A percentile compares a stretch with the other conserved stretches of the same genome.
Evolutionary conservation across 2,113 vertebrate genomes (phyloP).

Genomic region (Gnathonemus echidnorhynchus): DNA sequence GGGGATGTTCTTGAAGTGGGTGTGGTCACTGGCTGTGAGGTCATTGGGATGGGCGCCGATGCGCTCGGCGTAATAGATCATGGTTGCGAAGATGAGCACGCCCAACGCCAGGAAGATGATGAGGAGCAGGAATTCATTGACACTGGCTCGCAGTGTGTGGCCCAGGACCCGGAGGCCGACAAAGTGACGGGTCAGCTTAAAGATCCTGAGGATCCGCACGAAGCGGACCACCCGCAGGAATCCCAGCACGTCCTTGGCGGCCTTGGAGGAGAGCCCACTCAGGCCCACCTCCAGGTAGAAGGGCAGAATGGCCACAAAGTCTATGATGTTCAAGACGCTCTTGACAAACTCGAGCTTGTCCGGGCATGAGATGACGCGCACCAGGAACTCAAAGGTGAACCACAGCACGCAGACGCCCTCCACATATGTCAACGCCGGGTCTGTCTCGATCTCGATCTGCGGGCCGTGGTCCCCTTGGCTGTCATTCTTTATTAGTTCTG

Average conservation of each 20-base stretch:
- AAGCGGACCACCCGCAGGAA: conserved; percentile 97
- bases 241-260: conserved; percentile 93
- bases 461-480: conserved; percentile 60
- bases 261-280: conserved; percentile 93
- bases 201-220: conserved; percentile 93
- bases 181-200: conserved; percentile 96
- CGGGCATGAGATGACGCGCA: conserved; percentile 87
- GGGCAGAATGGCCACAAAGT: conserved; percentile 94
- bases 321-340: conserved; percentile 93
- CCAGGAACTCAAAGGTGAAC: conserved; percentile 97
- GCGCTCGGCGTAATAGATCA: conserved; percentile 97
- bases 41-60: conserved; percentile 88
- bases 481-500: conserved; percentile 69
- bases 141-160: conserved; percentile 89
- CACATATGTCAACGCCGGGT: conserved; percentile 87
- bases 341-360: conserved; percentile 95
- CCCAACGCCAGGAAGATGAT: conserved; percentile 93
- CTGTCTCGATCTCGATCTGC: conserved; percentile 88
- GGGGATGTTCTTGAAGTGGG: conserved; percentile 96
- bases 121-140: conserved; percentile 93
- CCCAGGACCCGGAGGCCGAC: conserved; percentile 90
- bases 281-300: conserved; percentile 94
- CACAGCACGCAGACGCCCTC: conserved; percentile 95
- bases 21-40: conserved; percentile 83
- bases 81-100: conserved; percentile 97